phyloP scores from a whole-genome alignment of 1,140 invertebrate genomes.

The Sitophilus oryzae region DNA sequence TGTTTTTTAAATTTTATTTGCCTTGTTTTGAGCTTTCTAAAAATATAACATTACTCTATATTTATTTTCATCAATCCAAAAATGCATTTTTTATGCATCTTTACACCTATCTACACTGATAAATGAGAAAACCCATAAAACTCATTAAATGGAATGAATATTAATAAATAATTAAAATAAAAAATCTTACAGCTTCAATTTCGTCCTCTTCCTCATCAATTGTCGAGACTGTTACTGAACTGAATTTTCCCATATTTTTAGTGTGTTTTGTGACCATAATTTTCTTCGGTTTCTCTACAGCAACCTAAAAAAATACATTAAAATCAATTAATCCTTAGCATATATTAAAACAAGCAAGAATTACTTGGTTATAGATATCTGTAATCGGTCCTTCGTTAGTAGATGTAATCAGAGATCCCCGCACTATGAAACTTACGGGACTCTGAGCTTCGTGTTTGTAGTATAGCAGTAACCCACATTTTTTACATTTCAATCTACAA shows the following conservation, averaged over 20 bases:
- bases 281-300: constrained; percentile 74
- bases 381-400: constrained; percentile 69
- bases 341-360: not conserved
- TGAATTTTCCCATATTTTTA: constrained; percentile 99
- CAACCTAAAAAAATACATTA: constrained; percentile 40
- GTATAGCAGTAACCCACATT: constrained; percentile 87
- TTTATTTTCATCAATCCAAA: too few relatives aligned
- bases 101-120: too few relatives aligned
- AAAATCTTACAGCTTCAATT: constrained; percentile 69
- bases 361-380: constrained; percentile 71
- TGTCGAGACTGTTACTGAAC: constrained; percentile 97
- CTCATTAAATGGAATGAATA: constrained; percentile 6
- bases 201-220: constrained; percentile 91
- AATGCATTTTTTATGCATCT: too few relatives aligned
- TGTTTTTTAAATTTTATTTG: too few relatives aligned
- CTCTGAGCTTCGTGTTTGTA: constrained; percentile 81
- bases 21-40: too few relatives aligned
- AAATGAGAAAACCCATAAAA: too few relatives aligned
- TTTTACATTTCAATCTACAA: constrained; percentile 76
- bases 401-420: constrained; percentile 67
- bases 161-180: constrained; percentile 11
- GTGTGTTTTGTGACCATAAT: constrained; percentile 97
- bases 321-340: not conserved
- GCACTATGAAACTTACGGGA: constrained; percentile 82
- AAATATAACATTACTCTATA: too few relatives aligned